Evolutionary conservation across 2,888 invertebrate species (phyloP).

Genomic region (Noctua fimbriata): DNA sequence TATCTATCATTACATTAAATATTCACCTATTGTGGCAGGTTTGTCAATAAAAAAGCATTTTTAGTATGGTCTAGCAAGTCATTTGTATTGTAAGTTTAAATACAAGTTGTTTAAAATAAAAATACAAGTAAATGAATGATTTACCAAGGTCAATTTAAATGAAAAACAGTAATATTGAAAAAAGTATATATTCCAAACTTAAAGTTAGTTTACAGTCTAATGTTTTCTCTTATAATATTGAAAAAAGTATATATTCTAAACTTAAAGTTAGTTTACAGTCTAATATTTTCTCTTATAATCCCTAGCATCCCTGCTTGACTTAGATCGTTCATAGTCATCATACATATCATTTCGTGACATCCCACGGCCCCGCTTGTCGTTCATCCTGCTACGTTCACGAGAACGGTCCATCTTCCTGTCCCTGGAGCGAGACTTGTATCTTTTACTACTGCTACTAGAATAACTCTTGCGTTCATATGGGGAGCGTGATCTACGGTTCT

Average conservation of each 20-base stretch:
- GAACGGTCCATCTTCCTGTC: conserved; percentile 85
- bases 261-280: no score
- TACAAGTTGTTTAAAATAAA: no score
- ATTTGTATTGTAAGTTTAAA: no score
- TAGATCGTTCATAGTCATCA: conserved; percentile 87
- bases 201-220: conserved; percentile 64
- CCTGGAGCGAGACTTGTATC: conserved; percentile 87
- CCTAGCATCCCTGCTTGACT: conserved; percentile 82
- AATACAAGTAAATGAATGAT: no score
- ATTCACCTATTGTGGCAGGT: no score
- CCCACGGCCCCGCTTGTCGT: conserved; percentile 82
- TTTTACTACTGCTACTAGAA: conserved; percentile 77
- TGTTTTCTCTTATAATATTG: conserved; percentile 87
- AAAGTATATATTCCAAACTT: conserved; percentile 44
- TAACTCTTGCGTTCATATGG: conserved; percentile 88
- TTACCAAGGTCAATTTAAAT: no score
- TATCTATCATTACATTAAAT: no score
- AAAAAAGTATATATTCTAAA: no score
- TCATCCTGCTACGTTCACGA: conserved; percentile 80
- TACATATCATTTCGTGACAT: conserved; percentile 86
- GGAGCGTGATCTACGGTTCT: conserved; percentile 86
- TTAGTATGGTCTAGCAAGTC: no score
- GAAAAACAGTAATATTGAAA: background rate
- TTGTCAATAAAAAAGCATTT: no score
- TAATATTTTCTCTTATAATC: no score